Percentiles rank a stretch among this genome's conserved stretches.
phyloP scores from a whole-genome alignment of 2,797 vertebrate genomes.

The Catharus ustulatus region DNA sequence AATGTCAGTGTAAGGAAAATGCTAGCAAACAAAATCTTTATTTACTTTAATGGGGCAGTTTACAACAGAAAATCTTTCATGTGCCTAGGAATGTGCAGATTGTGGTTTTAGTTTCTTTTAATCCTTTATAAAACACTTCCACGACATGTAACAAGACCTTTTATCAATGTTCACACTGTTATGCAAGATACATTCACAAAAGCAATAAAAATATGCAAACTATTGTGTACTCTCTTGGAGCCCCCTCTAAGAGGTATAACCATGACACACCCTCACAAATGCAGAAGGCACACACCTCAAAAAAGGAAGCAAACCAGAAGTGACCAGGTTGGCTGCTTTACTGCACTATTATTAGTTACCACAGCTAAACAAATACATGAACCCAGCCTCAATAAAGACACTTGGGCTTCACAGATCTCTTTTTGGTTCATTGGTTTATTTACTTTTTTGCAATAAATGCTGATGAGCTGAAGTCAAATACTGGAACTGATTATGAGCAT shows the following conservation, averaged over 20 bases:
- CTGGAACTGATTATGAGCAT: neutral
- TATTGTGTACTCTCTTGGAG: neutral
- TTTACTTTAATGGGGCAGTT: neutral
- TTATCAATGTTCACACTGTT: neutral
- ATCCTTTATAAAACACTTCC: neutral
- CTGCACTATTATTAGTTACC: neutral
- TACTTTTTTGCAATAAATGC: neutral
- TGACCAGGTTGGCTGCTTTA: neutral
- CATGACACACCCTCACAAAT: neutral
- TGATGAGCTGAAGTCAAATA: neutral
- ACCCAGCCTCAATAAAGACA: neutral
- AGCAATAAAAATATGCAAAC: neutral
- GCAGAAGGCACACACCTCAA: neutral
- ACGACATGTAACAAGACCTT: neutral
- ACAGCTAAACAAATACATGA: neutral
- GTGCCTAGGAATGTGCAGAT: neutral
- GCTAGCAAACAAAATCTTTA: neutral
- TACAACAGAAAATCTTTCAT: neutral
- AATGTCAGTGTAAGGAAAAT: neutral
- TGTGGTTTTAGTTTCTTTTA: neutral
- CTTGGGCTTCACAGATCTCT: neutral
- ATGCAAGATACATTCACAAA: neutral
- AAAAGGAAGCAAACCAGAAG: neutral
- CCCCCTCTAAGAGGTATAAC: neutral
- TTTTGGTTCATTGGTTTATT: neutral